Percentiles rank a stretch among this genome's conserved stretches.
Evolutionary conservation across 2,888 invertebrate genomes (phyloP).

Genomic region (Ophion costatus): DNA sequence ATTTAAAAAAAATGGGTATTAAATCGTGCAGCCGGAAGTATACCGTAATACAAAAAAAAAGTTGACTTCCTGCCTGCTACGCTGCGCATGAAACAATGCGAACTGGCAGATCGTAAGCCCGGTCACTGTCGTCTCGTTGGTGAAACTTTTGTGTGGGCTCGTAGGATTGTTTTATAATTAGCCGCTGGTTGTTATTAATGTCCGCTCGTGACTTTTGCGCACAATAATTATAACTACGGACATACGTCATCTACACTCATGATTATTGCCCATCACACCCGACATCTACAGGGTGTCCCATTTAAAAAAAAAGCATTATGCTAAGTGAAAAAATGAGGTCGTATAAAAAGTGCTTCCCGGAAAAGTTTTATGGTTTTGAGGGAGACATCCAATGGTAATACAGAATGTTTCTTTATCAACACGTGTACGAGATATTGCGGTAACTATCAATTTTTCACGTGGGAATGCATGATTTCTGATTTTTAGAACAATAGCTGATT

Average conservation of each 20-base stretch:
- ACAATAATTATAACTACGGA: constrained; percentile 30
- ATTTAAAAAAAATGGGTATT: constrained; percentile 57
- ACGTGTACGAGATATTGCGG: no score
- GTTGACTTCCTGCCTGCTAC: constrained; percentile 76
- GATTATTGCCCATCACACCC: constrained; percentile 35
- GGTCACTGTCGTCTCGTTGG: constrained; percentile 14
- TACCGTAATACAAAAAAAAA: constrained; percentile 77
- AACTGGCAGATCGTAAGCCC: constrained; percentile 30
- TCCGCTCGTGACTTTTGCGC: not conserved
- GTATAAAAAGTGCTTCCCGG: no score
- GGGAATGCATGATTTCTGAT: no score
- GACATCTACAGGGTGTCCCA: no score
- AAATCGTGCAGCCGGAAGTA: constrained; percentile 76
- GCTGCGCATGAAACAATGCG: constrained; percentile 78
- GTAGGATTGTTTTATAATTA: constrained; percentile 53
- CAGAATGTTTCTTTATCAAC: no score
- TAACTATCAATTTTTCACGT: no score
- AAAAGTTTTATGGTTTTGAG: no score
- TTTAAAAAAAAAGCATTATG: no score
- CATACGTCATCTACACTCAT: constrained; percentile 17
- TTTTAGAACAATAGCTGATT: no score
- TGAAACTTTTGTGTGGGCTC: constrained; percentile 17
- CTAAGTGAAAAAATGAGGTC: no score
- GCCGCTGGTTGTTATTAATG: constrained; percentile 43
- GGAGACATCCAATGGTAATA: no score